These are phyloP conservation scores for Drosophila neocordata DNA, from an alignment of 1,140 invertebrate species.

Conservation along the genomic window DNA sequence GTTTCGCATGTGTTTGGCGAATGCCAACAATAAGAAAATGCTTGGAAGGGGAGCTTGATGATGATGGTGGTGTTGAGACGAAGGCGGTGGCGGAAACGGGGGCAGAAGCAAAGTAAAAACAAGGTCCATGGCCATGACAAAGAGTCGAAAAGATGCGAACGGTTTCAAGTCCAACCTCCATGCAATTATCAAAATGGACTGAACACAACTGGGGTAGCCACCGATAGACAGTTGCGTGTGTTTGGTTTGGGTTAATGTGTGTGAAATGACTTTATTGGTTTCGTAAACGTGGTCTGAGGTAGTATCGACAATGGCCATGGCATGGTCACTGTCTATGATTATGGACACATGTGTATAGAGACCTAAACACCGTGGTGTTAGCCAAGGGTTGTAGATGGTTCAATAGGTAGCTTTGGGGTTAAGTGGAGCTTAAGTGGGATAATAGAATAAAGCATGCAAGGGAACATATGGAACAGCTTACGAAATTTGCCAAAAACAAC, in stretches of 20 bases:
- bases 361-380: background rate
- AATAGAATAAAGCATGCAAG: constrained; percentile 27
- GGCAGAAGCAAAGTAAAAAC: background rate
- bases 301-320: constrained; percentile 39
- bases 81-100: background rate
- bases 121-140: constrained; percentile 40
- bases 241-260: constrained; percentile 53
- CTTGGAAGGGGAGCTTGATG: background rate
- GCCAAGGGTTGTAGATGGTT: constrained; percentile 23
- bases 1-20: constrained; percentile 67
- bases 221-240: constrained; percentile 26
- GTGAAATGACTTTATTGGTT: constrained; percentile 77
- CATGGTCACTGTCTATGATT: constrained; percentile 41
- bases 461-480: constrained; percentile 13
- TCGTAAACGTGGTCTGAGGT: constrained; percentile 39
- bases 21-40: constrained; percentile 5
- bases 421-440: constrained; percentile 52
- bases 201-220: constrained; percentile 12
- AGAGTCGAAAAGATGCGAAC: constrained; percentile 46
- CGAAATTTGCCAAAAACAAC: constrained; percentile 34
- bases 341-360: constrained; percentile 45
- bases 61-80: constrained; percentile 11
- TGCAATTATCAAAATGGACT: constrained; percentile 76
- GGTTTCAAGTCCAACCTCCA: constrained; percentile 49
- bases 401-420: constrained; percentile 22